phyloP scores from a whole-genome alignment of 1,140 invertebrate species.

The Chionoecetes opilio region DNA sequence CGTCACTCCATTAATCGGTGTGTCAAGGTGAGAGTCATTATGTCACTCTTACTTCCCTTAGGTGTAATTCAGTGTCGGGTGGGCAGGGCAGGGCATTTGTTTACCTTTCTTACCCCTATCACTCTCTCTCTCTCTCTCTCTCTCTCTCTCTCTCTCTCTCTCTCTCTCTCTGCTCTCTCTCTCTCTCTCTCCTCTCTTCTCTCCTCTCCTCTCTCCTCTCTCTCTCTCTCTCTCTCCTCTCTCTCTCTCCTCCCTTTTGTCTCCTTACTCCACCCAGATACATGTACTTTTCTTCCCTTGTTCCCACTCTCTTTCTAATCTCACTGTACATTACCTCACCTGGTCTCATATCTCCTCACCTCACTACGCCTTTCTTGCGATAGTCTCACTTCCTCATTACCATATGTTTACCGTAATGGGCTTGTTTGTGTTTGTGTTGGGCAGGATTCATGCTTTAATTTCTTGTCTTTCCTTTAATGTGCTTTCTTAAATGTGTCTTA shows the following conservation, averaged over 20 bases:
- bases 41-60: not conserved
- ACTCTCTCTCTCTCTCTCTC: not conserved
- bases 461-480: not conserved
- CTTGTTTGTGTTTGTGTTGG: not conserved
- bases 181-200: not conserved
- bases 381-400: not conserved
- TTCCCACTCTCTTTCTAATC: not conserved
- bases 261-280: not conserved
- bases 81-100: not conserved
- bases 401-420: not conserved
- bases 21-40: not conserved
- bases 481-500: not conserved
- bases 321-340: too few species aligned
- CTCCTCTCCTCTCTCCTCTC: not conserved
- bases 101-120: not conserved
- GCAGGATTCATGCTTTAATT: not conserved
- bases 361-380: not conserved
- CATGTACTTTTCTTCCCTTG: not conserved
- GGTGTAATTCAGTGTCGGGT: not conserved
- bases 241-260: not conserved
- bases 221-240: not conserved
- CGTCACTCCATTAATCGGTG: not conserved
- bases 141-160: too few species aligned
- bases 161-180: not conserved
- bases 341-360: not conserved